Evolutionary conservation across 2,888 invertebrate genomes (phyloP).

Genomic region (Stenchaetothrips biformis): DNA sequence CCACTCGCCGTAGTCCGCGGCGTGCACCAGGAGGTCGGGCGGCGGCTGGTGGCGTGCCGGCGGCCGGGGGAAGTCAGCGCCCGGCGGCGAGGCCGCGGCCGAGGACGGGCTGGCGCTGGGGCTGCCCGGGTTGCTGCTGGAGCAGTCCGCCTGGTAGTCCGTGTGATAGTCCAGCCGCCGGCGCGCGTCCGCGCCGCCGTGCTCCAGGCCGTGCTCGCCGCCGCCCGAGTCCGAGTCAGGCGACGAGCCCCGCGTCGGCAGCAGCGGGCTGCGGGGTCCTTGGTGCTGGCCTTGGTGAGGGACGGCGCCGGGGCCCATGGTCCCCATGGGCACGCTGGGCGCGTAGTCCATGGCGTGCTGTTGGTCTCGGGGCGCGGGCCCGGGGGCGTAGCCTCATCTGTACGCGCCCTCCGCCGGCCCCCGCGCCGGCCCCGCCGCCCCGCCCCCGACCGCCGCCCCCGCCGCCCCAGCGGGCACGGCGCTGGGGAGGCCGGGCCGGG

Average conservation of each 20-base stretch:
- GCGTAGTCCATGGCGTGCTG: not conserved
- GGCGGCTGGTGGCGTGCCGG: not conserved
- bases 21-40: constrained; percentile 12
- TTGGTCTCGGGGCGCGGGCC: not conserved
- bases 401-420: not conserved
- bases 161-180: not conserved
- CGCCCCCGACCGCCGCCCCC: not conserved
- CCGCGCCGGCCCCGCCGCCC: not conserved
- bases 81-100: not conserved
- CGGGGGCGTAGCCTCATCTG: constrained; percentile 22
- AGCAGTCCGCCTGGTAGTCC: constrained; percentile 15
- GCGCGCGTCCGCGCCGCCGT: not conserved
- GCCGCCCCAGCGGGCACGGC: not conserved
- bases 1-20: constrained; percentile 4
- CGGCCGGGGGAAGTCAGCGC: not conserved
- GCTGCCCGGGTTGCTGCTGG: not conserved
- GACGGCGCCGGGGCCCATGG: not conserved
- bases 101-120: not conserved
- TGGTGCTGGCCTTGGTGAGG: too few relatives aligned
- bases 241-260: not conserved
- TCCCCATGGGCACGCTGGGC: not conserved
- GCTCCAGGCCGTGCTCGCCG: not conserved
- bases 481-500: constrained; percentile 6
- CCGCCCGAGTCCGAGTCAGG: constrained; percentile 6
- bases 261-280: not conserved